A percentile compares a stretch with the other conserved stretches of the same genome.
phyloP scores from a whole-genome alignment of 1,140 invertebrate species.

The Andrena cerasifolii region DNA sequence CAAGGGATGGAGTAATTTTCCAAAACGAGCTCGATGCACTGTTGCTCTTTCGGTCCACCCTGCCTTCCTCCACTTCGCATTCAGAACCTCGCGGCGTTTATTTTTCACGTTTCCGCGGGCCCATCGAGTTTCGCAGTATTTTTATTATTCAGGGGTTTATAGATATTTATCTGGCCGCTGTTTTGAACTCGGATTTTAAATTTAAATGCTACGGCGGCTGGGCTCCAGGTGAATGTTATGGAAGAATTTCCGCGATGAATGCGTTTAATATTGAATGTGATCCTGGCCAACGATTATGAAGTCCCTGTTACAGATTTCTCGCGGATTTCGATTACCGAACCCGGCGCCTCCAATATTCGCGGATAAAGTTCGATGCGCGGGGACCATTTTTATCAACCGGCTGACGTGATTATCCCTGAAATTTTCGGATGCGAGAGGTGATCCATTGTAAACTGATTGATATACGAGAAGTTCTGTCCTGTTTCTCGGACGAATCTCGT shows the following conservation, averaged over 20 bases:
- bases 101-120: neutral
- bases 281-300: constrained; percentile 14
- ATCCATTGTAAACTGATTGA: no score
- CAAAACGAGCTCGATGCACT: neutral
- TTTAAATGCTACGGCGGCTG: neutral
- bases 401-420: no score
- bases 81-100: neutral
- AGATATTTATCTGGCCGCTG: constrained; percentile 11
- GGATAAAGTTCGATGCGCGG: constrained; percentile 8
- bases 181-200: constrained; percentile 26
- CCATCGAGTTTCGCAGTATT: neutral
- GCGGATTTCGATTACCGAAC: constrained; percentile 15
- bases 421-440: no score
- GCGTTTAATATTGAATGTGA: constrained; percentile 14
- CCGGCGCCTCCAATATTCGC: constrained; percentile 21
- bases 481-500: no score
- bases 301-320: constrained; percentile 10
- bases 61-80: neutral
- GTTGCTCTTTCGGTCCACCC: neutral
- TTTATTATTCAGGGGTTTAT: constrained; percentile 27
- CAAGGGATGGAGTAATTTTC: constrained; percentile 2
- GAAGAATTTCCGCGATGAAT: neutral
- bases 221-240: neutral
- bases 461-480: no score
- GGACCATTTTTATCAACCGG: neutral